phyloP scores from a whole-genome alignment of 2,797 vertebrate species.

The Scomberomorus guttatus region DNA sequence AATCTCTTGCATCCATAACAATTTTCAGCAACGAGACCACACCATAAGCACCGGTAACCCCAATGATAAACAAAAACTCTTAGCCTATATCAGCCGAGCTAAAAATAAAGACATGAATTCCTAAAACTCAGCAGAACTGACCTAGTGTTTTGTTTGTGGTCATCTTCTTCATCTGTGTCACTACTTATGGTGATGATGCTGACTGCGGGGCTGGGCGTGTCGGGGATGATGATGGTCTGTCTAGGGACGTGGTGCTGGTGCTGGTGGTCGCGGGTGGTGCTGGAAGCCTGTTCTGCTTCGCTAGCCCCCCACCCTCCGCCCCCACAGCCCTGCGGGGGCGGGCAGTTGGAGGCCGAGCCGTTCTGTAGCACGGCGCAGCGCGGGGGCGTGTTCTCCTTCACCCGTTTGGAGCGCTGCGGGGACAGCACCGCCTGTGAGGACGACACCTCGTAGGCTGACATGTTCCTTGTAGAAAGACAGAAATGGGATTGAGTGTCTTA shows the following conservation, averaged over 20 bases:
- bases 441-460: slow-evolving; percentile 93
- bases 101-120: background rate
- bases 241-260: slow-evolving; percentile 88
- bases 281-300: slow-evolving; percentile 87
- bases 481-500: slow-evolving; percentile 3
- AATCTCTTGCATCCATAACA: background rate
- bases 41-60: background rate
- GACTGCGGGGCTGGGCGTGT: slow-evolving; percentile 97
- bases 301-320: slow-evolving; percentile 79
- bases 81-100: background rate
- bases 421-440: slow-evolving; percentile 94
- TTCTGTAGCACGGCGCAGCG: slow-evolving; percentile 93
- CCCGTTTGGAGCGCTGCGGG: slow-evolving; percentile 95
- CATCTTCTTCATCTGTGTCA: slow-evolving; percentile 98
- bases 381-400: slow-evolving; percentile 98
- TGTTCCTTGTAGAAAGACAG: slow-evolving; percentile 84
- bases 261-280: slow-evolving; percentile 89
- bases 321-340: slow-evolving; percentile 84
- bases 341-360: slow-evolving; percentile 86
- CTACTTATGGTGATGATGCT: slow-evolving; percentile 99
- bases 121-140: slow-evolving; percentile 52
- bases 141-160: slow-evolving; percentile 95
- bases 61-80: background rate
- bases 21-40: background rate
- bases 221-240: slow-evolving; percentile 97